These are phyloP conservation scores for Lasius platythorax DNA, from an alignment of 2,888 invertebrate genomes.

Conservation along the genomic window DNA sequence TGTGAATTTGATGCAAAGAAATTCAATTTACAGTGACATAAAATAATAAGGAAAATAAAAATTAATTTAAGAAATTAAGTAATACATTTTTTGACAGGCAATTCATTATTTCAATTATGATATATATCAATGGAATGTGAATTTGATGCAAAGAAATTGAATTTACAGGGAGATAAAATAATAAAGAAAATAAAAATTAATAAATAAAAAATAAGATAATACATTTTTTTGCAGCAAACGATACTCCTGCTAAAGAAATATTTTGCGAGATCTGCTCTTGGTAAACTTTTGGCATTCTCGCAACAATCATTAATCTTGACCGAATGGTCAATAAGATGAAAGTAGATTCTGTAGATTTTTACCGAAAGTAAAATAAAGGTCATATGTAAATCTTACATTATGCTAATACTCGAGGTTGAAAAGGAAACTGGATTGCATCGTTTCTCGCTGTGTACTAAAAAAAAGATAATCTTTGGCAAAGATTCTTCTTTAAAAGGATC, in stretches of 20 bases:
- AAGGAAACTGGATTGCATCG: slow-evolving; percentile 1
- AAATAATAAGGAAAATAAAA: neutral
- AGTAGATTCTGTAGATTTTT: neutral
- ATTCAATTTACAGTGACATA: neutral
- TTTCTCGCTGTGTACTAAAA: neutral
- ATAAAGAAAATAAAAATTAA: too few relatives aligned
- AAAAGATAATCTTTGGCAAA: neutral
- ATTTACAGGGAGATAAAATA: too few relatives aligned
- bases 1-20: neutral
- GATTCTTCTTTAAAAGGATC: neutral
- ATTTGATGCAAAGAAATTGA: too few relatives aligned
- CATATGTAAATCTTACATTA: neutral
- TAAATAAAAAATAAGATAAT: neutral
- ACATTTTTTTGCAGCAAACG: neutral
- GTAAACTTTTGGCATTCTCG: neutral
- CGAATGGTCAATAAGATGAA: neutral
- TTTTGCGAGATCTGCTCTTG: neutral
- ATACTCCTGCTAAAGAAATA: too few relatives aligned
- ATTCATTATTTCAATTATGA: too few relatives aligned
- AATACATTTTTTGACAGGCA: too few relatives aligned
- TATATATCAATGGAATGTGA: too few relatives aligned
- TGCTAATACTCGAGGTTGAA: slow-evolving; percentile 2
- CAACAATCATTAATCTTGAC: slow-evolving; percentile 1
- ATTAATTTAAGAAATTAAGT: too few relatives aligned
- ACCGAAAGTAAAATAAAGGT: slow-evolving; percentile 2